Conservation (phyloP, 2,113 vertebrate genomes). For the Elgaria multicarinata region DNA sequence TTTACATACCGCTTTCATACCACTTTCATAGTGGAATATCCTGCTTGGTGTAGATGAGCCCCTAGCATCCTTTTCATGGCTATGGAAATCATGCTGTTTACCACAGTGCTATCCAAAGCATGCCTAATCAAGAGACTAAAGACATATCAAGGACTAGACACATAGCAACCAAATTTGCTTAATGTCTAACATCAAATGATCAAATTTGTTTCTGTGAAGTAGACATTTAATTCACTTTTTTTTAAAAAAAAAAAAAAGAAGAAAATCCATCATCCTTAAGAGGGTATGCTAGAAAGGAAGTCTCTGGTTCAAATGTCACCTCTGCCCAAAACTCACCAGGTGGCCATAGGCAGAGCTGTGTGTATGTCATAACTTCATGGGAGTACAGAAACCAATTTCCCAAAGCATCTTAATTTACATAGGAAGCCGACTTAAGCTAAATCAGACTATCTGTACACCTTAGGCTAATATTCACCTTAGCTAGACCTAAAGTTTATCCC, state of each 20-base stretch:
- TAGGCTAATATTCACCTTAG: too few species aligned
- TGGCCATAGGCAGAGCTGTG: not conserved
- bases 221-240: not conserved
- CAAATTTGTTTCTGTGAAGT: not conserved
- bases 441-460: too few species aligned
- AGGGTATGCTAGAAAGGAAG: too few species aligned
- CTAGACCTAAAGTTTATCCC: too few species aligned
- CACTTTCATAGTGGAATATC: too few species aligned
- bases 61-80: fast-evolving
- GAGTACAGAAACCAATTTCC: too few species aligned
- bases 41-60: too few species aligned
- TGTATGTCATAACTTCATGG: not conserved
- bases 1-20: too few species aligned
- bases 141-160: not conserved
- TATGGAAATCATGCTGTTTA: slow-evolving; percentile 18
- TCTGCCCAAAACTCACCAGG: not conserved
- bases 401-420: too few species aligned
- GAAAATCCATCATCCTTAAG: not conserved
- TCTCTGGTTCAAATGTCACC: not conserved
- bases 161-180: not conserved
- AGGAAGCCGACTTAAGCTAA: too few species aligned
- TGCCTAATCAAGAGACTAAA: not conserved
- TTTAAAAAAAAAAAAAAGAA: not conserved
- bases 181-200: not conserved
- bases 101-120: not conserved